Conservation (phyloP, 2,113 vertebrate species). For the Sterna hirundo region DNA sequence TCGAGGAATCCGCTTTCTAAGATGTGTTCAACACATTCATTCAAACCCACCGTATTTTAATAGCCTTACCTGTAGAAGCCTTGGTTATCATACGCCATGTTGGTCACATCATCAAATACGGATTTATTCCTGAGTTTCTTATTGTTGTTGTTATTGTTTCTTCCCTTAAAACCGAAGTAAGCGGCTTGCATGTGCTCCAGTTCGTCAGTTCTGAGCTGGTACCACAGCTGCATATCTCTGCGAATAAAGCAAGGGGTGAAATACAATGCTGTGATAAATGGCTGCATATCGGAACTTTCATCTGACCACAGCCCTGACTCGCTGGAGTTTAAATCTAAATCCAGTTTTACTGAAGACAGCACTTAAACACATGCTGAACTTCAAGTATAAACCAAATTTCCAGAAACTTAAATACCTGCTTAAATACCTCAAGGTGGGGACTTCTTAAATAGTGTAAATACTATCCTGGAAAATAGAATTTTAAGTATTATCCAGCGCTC, state of each 20-base stretch:
- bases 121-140: slow-evolving; percentile 57
- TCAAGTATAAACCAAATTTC: background rate
- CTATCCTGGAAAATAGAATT: background rate
- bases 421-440: background rate
- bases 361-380: background rate
- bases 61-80: slow-evolving; percentile 76
- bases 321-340: background rate
- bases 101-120: background rate
- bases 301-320: background rate
- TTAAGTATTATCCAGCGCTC: background rate
- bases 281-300: background rate
- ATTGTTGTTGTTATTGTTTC: slow-evolving; percentile 84
- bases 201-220: slow-evolving; percentile 76
- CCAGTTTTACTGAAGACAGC: background rate
- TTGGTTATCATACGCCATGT: slow-evolving; percentile 69
- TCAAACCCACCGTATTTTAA: background rate
- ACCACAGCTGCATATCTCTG: slow-evolving; percentile 82
- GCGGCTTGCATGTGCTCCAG: slow-evolving; percentile 71
- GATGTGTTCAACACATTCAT: background rate
- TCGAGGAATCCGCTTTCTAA: background rate
- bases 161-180: slow-evolving; percentile 76
- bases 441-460: background rate
- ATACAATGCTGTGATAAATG: background rate
- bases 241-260: slow-evolving; percentile 16
- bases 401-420: background rate